Evolutionary conservation across 2,113 vertebrate genomes (phyloP).

Genomic region (Pogonocichla stellata): DNA sequence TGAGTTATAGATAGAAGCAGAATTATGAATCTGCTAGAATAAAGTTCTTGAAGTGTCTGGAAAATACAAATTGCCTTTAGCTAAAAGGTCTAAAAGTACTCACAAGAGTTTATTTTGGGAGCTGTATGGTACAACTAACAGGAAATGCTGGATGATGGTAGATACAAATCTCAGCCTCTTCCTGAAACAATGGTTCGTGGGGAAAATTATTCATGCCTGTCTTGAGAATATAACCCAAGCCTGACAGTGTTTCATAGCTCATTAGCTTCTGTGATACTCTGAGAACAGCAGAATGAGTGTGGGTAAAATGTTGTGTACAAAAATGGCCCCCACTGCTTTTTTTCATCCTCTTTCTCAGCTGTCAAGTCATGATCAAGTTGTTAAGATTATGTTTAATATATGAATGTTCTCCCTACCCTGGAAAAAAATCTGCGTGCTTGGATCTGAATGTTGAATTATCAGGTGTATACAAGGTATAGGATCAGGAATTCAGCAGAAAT

Average conservation of each 20-base stretch:
- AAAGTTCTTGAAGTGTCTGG: slow-evolving; percentile 13
- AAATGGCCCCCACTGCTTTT: not conserved
- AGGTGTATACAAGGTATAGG: not conserved
- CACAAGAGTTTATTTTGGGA: slow-evolving; percentile 44
- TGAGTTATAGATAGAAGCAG: not conserved
- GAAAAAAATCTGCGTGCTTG: not conserved
- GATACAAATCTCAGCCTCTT: slow-evolving; percentile 20
- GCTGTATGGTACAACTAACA: not conserved
- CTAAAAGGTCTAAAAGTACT: slow-evolving; percentile 10
- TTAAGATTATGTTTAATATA: not conserved
- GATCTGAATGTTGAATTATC: not conserved
- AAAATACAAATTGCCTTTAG: slow-evolving; percentile 20
- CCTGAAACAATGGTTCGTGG: not conserved
- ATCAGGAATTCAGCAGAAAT: not conserved
- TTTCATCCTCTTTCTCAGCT: not conserved
- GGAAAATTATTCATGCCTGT: slow-evolving; percentile 11
- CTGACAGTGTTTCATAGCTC: not conserved
- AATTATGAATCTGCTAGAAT: slow-evolving; percentile 19
- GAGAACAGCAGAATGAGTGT: not conserved
- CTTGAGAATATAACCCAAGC: not conserved
- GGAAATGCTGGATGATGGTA: not conserved
- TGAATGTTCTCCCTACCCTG: not conserved
- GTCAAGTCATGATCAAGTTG: not conserved
- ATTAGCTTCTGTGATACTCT: not conserved
- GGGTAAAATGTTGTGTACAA: not conserved